Evolutionary conservation across 1,140 invertebrate species (phyloP).

Genomic region (Drosophila pallidifrons): DNA sequence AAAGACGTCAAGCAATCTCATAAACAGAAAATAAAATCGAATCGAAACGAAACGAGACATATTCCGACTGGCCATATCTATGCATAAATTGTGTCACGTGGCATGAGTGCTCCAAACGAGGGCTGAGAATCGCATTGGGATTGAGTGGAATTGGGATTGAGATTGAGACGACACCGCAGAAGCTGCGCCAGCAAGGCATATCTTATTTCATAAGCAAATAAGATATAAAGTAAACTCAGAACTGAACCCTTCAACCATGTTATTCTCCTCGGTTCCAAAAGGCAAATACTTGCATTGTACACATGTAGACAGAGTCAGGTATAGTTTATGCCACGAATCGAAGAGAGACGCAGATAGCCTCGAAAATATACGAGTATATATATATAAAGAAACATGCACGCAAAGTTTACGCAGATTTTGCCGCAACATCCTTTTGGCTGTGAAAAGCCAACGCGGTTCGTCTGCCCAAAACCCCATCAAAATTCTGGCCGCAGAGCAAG

Average conservation of each 20-base stretch:
- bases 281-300: slow-evolving; percentile 39
- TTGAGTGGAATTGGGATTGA: slow-evolving; percentile 15
- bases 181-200: slow-evolving; percentile 47
- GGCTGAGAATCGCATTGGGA: slow-evolving; percentile 27
- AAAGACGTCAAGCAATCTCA: slow-evolving; percentile 76
- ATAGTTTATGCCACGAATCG: background rate
- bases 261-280: slow-evolving; percentile 15
- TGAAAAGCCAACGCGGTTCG: slow-evolving; percentile 41
- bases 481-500: slow-evolving; percentile 72
- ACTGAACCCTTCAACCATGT: slow-evolving; percentile 44
- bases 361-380: background rate
- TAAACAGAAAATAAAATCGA: slow-evolving; percentile 78
- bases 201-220: slow-evolving; percentile 82
- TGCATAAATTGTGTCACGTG: slow-evolving; percentile 57
- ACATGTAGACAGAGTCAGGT: background rate
- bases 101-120: background rate
- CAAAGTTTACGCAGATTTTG: slow-evolving; percentile 79
- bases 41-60: slow-evolving; percentile 17
- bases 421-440: slow-evolving; percentile 59
- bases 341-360: background rate
- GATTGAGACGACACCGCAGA: slow-evolving; percentile 15
- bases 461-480: slow-evolving; percentile 63
- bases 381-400: slow-evolving; percentile 18
- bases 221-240: slow-evolving; percentile 69
- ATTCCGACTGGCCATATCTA: slow-evolving; percentile 41